Base-by-base conservation (phyloP, 1,140 invertebrate genomes). In the Thaumatotibia leucotreta region DNA sequence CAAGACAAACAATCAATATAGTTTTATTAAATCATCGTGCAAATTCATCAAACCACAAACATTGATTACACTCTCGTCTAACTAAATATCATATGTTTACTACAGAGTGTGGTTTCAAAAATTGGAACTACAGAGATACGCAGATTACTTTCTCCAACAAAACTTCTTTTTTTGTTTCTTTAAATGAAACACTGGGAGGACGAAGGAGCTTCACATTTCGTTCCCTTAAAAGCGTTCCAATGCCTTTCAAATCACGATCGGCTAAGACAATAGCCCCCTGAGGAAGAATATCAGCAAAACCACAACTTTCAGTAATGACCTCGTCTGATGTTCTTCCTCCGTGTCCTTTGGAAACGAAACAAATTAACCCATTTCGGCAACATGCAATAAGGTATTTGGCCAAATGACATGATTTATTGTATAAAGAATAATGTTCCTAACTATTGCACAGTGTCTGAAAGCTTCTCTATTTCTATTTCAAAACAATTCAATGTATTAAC, bases 381-480 rank as follows among this genome's bases (percentile, higher is more conserved):
- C 23, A 52, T 33, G 67, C 67, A 24, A 79, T 49, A 5, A 80
- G 49, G 66, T 76, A 81, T 69, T 81, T 81, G 24, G 78, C 24
- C 1, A 71, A 80, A 66, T 81, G 80, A 27, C 65, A 70, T 27
- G 74, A 73, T 69, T 84, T 82, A 64, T n/a, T n/a, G n/a, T 84
- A 84, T 24, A 82, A 72, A 24, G 79, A 73, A 68, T 70, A n/a
- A 69, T 24, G 67, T 35, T 23, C 70, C 50, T 6, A 76, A 31
- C 70, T 87, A 82, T 14, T 70, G 8, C n/a, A 79, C 62, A 67
- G 67, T 61, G 70, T 66, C 69, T 65, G 72, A 22, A 66, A 76
- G 80, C 65, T 85, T 86, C 61, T 76, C 65, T 49, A 86, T 83
- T 66, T 82, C 23, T 39, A 86, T 77, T 76, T 86, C 82, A 31